Percentiles rank a stretch among this genome's conserved stretches.
phyloP scores from a whole-genome alignment of 1,140 invertebrate genomes.

The Nephila pilipes region DNA sequence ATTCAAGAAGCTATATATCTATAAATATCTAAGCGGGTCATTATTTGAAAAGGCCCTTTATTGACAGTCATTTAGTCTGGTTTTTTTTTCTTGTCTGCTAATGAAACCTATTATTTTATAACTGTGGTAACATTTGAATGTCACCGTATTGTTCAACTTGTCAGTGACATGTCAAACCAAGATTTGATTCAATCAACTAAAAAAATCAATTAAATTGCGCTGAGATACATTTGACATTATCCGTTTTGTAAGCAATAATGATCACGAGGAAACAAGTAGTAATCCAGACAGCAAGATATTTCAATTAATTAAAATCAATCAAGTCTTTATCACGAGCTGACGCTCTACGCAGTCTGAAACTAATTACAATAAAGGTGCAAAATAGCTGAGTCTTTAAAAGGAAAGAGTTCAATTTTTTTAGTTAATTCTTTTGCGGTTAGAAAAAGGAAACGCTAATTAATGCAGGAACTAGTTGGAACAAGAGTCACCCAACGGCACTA shows the following conservation, averaged over 20 bases:
- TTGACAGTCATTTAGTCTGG: too few species aligned
- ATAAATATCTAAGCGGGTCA: too few species aligned
- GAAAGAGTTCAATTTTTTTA: not conserved
- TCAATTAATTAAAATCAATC: conserved; percentile 33
- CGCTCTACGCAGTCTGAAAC: not conserved
- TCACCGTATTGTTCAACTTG: not conserved
- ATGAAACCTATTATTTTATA: too few species aligned
- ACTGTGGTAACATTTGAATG: not conserved
- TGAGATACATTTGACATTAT: too few species aligned
- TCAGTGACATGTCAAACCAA: not conserved
- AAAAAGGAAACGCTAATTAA: not conserved
- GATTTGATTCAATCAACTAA: not conserved
- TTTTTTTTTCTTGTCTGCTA: too few species aligned
- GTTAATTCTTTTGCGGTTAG: not conserved
- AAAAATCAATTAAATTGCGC: too few species aligned
- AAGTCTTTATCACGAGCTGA: not conserved
- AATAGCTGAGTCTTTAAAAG: not conserved
- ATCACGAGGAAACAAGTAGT: not conserved
- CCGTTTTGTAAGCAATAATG: too few species aligned
- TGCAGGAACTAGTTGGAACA: not conserved
- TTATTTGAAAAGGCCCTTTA: too few species aligned
- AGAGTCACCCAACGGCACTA: not conserved
- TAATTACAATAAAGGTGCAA: not conserved
- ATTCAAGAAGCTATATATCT: too few species aligned
- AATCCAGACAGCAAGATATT: not conserved